A percentile compares a stretch with the other conserved stretches of the same genome.
These are phyloP conservation scores for Lithobates sylvaticus DNA, from an alignment of 2,797 vertebrate genomes.

Conservation along the genomic window DNA sequence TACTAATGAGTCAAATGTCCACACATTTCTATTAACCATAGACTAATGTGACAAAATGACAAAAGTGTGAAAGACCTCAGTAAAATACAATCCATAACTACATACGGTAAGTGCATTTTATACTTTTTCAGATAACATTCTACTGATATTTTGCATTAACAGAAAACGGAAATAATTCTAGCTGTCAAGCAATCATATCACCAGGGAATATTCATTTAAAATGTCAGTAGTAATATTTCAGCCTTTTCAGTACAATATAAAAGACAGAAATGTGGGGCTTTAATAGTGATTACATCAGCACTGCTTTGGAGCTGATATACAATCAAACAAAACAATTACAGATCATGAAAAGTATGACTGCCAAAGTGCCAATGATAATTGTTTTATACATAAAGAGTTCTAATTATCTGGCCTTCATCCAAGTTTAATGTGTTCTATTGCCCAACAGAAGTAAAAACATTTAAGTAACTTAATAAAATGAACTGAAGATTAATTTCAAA, in stretches of 20 bases:
- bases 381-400: too few species aligned
- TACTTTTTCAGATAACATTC: not conserved
- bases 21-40: not conserved
- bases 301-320: not conserved
- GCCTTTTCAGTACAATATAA: too few species aligned
- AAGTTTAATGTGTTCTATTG: not conserved
- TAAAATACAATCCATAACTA: not conserved
- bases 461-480: slow-evolving; percentile 9
- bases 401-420: not conserved
- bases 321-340: slow-evolving; percentile 1
- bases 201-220: not conserved
- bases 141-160: not conserved
- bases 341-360: slow-evolving; percentile 5
- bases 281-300: not conserved
- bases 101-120: not conserved
- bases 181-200: not conserved
- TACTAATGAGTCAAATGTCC: not conserved
- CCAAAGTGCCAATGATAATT: too few species aligned
- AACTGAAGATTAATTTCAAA: not conserved
- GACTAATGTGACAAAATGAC: not conserved
- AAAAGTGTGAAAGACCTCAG: not conserved
- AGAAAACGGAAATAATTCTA: not conserved
- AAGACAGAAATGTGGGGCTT: not conserved
- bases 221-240: not conserved
- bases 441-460: not conserved